A percentile compares a stretch with the other conserved stretches of the same genome.
These are phyloP conservation scores for Rhineura floridana DNA, from an alignment of 2,113 vertebrate species.

Conservation along the genomic window DNA sequence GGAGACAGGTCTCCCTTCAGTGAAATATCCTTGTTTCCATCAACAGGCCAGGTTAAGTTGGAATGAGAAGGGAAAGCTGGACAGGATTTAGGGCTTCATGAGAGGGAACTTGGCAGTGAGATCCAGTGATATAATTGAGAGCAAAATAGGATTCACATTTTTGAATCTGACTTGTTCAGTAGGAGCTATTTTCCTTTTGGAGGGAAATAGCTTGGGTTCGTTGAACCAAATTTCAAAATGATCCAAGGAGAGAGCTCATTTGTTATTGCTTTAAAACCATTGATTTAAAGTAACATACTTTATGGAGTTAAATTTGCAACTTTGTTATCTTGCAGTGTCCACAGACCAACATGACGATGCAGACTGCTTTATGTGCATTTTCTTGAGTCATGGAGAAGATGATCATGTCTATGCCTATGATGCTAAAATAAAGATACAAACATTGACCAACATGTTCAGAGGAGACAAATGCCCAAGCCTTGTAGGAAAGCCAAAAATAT, in stretches of 20 bases:
- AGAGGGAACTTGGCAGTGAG: background rate
- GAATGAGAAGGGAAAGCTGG: background rate
- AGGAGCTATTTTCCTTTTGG: background rate
- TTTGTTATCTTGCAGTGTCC: slow-evolving; percentile 76
- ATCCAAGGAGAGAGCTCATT: background rate
- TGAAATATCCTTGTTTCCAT: background rate
- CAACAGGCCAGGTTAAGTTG: no score
- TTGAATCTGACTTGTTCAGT: background rate
- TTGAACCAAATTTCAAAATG: background rate
- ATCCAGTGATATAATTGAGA: background rate
- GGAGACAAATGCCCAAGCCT: slow-evolving; percentile 89
- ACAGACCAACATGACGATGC: slow-evolving; percentile 78
- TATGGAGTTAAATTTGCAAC: background rate
- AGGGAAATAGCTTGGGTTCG: background rate
- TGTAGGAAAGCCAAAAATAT: slow-evolving; percentile 96
- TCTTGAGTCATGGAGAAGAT: slow-evolving; percentile 92
- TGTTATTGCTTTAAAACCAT: background rate
- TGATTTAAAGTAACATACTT: background rate
- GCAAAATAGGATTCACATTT: background rate
- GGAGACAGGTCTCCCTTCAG: no score
- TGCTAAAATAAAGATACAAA: slow-evolving; percentile 81
- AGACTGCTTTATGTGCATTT: slow-evolving; percentile 91
- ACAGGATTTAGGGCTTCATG: no score
- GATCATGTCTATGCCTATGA: slow-evolving; percentile 85
- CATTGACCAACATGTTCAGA: slow-evolving; percentile 84